Percentiles rank a stretch among this genome's conserved stretches.
Conservation (phyloP, 2,888 invertebrate genomes). For the Melikaiella ostensackeni region DNA sequence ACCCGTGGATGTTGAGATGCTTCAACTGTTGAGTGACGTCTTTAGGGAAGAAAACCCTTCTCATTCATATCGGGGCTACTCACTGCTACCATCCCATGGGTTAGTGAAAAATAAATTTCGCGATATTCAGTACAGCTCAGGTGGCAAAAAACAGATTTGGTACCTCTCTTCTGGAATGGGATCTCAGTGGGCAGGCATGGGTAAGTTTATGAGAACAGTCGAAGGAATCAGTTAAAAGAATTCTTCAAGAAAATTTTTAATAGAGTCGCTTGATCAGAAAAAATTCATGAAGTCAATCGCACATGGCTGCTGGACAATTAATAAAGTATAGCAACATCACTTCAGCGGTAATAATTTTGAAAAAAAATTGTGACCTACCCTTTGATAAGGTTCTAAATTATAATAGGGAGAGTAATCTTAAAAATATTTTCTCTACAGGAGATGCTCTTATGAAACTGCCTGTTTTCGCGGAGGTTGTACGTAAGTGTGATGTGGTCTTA, state of each 20-base stretch:
- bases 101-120: constrained; percentile 59
- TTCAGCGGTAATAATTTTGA: too few species aligned
- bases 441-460: constrained; percentile 81
- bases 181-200: constrained; percentile 72
- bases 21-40: constrained; percentile 81
- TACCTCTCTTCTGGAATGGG: constrained; percentile 96
- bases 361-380: too few species aligned
- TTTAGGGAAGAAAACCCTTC: constrained; percentile 79
- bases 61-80: constrained; percentile 88
- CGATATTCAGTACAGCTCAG: constrained; percentile 81
- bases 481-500: too few species aligned
- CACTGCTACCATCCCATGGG: constrained; percentile 78
- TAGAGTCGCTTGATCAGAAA: too few species aligned
- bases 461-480: too few species aligned
- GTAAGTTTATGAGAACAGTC: neutral
- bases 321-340: too few species aligned
- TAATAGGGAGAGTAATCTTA: neutral
- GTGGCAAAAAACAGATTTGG: constrained; percentile 86
- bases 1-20: too few species aligned
- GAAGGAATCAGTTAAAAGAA: too few species aligned
- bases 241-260: too few species aligned
- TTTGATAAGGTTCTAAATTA: too few species aligned
- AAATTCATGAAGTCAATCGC: too few species aligned
- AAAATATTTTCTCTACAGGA: constrained; percentile 43
- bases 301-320: too few species aligned